These are phyloP conservation scores for Seladonia tumulorum DNA, from an alignment of 2,888 invertebrate species.

Conservation along the genomic window DNA sequence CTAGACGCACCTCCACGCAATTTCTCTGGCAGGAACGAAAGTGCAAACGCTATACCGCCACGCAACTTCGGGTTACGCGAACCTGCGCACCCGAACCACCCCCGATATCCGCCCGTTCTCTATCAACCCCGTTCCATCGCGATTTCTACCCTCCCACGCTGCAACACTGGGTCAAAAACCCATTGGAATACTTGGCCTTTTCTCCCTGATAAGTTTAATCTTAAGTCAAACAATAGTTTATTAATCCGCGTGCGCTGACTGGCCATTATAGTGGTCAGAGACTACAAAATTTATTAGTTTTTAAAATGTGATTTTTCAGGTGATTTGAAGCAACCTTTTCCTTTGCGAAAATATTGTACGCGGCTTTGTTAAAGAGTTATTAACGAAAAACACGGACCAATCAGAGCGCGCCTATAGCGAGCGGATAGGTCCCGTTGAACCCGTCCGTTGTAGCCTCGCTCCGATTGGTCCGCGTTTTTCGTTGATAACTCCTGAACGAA, in stretches of 20 bases:
- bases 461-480: too few species aligned
- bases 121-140: not conserved
- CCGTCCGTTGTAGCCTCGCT: too few species aligned
- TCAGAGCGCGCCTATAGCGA: too few species aligned
- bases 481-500: too few species aligned
- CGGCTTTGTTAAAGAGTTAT: too few species aligned
- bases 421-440: too few species aligned
- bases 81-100: slow-evolving; percentile 15
- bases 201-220: not conserved
- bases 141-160: not conserved
- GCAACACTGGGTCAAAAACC: slow-evolving; percentile 2
- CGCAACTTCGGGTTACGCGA: slow-evolving; percentile 25
- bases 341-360: too few species aligned
- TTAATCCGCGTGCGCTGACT: not conserved
- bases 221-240: not conserved
- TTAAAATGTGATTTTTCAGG: too few species aligned
- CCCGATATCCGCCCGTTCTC: not conserved
- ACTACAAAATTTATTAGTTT: not conserved
- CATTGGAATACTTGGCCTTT: not conserved
- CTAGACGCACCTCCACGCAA: slow-evolving; percentile 28
- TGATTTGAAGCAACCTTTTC: too few species aligned
- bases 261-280: not conserved
- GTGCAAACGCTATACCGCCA: slow-evolving; percentile 17
- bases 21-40: slow-evolving; percentile 31
- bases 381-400: too few species aligned